Base-by-base conservation (phyloP, 2,113 vertebrate genomes). In the Xiphias gladius region DNA sequence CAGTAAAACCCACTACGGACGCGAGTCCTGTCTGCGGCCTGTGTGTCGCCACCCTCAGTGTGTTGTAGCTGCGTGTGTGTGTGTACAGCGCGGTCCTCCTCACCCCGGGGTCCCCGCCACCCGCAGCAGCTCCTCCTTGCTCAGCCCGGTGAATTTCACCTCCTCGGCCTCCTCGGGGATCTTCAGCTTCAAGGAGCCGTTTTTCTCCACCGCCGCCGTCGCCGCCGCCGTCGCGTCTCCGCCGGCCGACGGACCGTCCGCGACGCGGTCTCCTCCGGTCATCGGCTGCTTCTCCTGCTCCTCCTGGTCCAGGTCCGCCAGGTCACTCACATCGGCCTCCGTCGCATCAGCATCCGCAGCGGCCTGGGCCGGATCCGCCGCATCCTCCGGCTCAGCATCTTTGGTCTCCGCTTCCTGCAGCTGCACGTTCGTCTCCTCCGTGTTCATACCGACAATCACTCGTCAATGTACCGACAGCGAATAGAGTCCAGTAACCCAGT, bases 111-210 rank as follows among this genome's bases (percentile, higher is more conserved):
- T 96, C 37, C 96, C 94, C 0, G 97, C 97, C 57, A 97, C 96
- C 82, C 94, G 88, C 69, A 98, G 87, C 83, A 98, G 95, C 91
- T 98, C 96, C 74, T 98, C 97, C n/a, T 98, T 98, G 58, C 88
- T 96, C 67, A 98, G 91, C 0, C 97, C 97, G 5, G 96, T 97
- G 93, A 97, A 97, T 78, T 95, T 96, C 41, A 73, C 73, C 10
- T 85, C 85, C 9, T 74, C 88, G 1, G 82, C 86, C 0, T 93
- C 93, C 0, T 94, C 92, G 5, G 84, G 86, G 61, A 92, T 90
- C 84, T 95, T 96, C 69, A 95, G 90, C 83, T 96, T 97, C 61
- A 97, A 95, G 61, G 94, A 86, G 1, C 97, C 96, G 71, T 97
- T 97, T 68, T 95, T 96, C 91, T 97, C 96, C 0, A 79, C 67